phyloP scores from a whole-genome alignment of 2,797 vertebrate genomes.

The Holocentrus rufus region DNA sequence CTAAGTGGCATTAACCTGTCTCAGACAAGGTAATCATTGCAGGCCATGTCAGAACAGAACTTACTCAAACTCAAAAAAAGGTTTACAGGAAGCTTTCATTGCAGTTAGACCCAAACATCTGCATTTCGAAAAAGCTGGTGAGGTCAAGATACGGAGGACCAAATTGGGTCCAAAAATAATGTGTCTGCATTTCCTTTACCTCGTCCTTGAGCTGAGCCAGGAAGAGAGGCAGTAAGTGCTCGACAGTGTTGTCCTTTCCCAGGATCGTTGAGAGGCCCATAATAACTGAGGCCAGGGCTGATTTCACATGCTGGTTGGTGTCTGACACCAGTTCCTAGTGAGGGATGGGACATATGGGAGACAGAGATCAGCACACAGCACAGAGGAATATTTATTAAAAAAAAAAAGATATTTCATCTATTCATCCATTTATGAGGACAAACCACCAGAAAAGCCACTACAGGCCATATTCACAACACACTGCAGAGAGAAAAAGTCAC shows the following conservation, averaged over 20 bases:
- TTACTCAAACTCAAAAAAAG: not conserved
- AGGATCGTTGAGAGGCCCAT: conserved; percentile 90
- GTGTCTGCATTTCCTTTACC: conserved; percentile 74
- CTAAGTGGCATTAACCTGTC: conserved; percentile 27
- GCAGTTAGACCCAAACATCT: conserved; percentile 6
- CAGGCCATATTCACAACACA: conserved; percentile 33
- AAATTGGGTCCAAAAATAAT: not conserved
- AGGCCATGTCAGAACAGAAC: conserved; percentile 3
- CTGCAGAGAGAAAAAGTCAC: not conserved
- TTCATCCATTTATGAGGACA: not conserved
- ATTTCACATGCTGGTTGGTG: conserved; percentile 91
- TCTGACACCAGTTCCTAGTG: conserved; percentile 87
- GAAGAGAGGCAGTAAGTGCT: conserved; percentile 89
- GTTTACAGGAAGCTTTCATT: conserved; percentile 10
- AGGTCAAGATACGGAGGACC: not conserved
- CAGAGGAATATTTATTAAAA: conserved; percentile 18
- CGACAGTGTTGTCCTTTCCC: conserved; percentile 90
- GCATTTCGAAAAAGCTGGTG: conserved; percentile 29
- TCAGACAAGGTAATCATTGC: conserved; percentile 23
- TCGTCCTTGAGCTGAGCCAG: conserved; percentile 90
- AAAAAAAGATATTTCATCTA: conserved; percentile 18
- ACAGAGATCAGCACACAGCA: conserved; percentile 40
- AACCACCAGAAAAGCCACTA: conserved; percentile 26
- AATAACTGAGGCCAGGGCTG: conserved; percentile 88
- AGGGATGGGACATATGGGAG: conserved; percentile 33